Conservation (phyloP, 2,888 invertebrate genomes). For the Gisinianus flammeolus region DNA sequence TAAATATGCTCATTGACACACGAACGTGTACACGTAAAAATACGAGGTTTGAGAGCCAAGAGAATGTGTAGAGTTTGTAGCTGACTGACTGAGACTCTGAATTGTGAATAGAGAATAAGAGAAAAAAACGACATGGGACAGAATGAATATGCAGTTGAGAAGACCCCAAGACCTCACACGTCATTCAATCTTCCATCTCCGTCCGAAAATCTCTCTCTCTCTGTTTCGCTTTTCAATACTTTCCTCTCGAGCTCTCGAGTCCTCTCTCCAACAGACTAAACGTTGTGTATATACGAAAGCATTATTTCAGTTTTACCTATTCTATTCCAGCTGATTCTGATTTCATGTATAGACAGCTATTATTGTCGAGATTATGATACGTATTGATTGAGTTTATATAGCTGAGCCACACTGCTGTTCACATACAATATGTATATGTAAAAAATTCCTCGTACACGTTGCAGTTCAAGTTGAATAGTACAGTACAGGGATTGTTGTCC, state of each 20-base stretch:
- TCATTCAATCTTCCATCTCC: constrained; percentile 39
- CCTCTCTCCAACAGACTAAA: background rate
- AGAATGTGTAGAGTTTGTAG: no score
- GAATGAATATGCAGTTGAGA: constrained; percentile 38
- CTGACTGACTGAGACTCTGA: background rate
- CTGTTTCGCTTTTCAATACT: background rate
- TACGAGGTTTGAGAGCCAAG: no score
- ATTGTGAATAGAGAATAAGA: constrained; percentile 11
- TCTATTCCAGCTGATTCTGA: background rate
- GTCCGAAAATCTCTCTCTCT: constrained; percentile 23
- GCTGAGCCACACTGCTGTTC: no score
- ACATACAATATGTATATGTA: no score
- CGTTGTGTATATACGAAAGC: background rate
- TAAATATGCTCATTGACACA: no score
- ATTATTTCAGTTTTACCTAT: background rate
- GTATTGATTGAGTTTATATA: background rate
- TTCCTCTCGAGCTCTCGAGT: background rate
- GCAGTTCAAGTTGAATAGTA: background rate
- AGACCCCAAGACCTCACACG: constrained; percentile 52
- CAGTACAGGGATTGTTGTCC: background rate
- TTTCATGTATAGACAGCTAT: background rate
- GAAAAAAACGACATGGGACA: constrained; percentile 5
- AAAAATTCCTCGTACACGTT: no score
- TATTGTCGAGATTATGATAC: constrained; percentile 9
- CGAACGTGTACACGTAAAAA: no score